Conservation (phyloP, 2,888 invertebrate genomes). For the Lasioglossum vierecki region DNA sequence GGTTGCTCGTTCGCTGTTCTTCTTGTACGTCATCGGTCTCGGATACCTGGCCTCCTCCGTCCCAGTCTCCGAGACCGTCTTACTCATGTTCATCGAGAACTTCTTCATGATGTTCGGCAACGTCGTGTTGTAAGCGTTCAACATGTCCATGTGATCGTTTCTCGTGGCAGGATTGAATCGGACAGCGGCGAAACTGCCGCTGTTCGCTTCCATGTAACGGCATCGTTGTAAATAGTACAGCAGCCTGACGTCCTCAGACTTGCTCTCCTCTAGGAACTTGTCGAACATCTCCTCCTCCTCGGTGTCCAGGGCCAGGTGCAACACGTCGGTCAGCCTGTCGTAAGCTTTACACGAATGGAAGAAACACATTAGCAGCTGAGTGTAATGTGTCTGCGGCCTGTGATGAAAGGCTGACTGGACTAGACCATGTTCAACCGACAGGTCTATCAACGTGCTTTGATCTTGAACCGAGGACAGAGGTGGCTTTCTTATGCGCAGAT, state of each 20-base stretch:
- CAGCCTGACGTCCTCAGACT: constrained; percentile 88
- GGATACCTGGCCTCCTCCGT: constrained; percentile 70
- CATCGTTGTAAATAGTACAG: constrained; percentile 89
- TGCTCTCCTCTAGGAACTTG: constrained; percentile 87
- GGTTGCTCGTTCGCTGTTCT: constrained; percentile 57
- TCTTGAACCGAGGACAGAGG: constrained; percentile 85
- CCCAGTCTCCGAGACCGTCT: constrained; percentile 34
- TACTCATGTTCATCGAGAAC: constrained; percentile 67
- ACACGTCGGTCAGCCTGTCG: constrained; percentile 82
- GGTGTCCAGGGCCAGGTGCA: constrained; percentile 87
- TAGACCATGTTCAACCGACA: constrained; percentile 79
- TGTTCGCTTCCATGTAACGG: constrained; percentile 79
- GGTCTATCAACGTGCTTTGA: constrained; percentile 79
- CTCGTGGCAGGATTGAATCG: constrained; percentile 27
- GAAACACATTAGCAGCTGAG: constrained; percentile 76
- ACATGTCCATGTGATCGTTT: constrained; percentile 63
- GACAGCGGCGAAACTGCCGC: constrained; percentile 44
- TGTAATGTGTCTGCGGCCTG: constrained; percentile 78
- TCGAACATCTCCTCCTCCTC: constrained; percentile 89
- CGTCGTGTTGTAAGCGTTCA: constrained; percentile 78
- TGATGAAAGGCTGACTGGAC: constrained; percentile 81
- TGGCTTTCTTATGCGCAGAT: constrained; percentile 87
- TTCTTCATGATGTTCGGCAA: constrained; percentile 77
- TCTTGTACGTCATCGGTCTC: constrained; percentile 80
- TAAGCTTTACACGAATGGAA: constrained; percentile 78